Evolutionary conservation across 30 jellyfish, hydroid and myxozoan genomes (phyloP), one percentile per base, ranked within the genome.

Genomic region (Pelagia noctiluca): DNA sequence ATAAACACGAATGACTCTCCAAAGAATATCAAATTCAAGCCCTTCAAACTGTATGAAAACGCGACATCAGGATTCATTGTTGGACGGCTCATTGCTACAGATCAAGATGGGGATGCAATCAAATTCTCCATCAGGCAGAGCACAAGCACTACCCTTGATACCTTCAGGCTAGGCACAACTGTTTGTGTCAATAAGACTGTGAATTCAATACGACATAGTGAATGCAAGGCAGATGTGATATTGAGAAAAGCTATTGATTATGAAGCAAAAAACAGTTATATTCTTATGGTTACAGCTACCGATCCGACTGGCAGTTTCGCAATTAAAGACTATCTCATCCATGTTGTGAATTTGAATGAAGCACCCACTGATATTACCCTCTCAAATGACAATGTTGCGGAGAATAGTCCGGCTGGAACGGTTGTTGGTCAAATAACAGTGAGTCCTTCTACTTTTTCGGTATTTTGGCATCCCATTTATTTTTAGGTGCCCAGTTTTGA

Each of bases 11-110:
- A 85, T 52, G 88, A 68, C n/a, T 96, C 89, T 10, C 96, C 96
- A 3, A 82, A 69, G 35, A 38, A 84, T 57, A 50, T 90, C 21
- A 2, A 2, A 63, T 77, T 90, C 63, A 31, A 42, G 50, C 72
- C 63, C 42, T 29, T 25, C 47, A 36, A 66, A 0, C 63, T 90
- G 37, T 90, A 61, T 36, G 97, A 90, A 35, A 80, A 92, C 35
- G 81, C 92, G 10, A 30, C 91, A 1, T 49, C 71, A 10, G 88
- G 88, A 29, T 80, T 80, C 62, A 63, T 80, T 23, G 96, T 67
- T 16, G 97, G 98, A 5, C 48, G 34, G 24, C 30, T 92, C 46
- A 35, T 50, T 28, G 98, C 98, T 4, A 33, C 62, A 2, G 98
- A 87, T 71, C 89, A 48, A 1, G 95, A 86, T n/a, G 89, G 89